Base-by-base conservation (phyloP, 2,888 invertebrate genomes). In the Diaperis boleti region DNA sequence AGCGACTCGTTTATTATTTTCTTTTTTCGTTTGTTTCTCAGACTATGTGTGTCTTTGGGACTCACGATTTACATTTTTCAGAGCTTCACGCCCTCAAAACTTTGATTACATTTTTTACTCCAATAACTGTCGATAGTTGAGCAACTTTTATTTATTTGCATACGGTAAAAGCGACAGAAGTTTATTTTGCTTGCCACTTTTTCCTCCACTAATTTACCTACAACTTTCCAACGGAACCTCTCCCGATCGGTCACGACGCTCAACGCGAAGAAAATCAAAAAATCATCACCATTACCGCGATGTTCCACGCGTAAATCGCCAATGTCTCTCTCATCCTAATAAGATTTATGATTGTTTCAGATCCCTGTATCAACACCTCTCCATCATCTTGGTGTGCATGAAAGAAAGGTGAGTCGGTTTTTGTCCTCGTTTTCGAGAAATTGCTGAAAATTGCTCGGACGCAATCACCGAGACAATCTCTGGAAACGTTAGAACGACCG, bases 381-480 rank as follows among this genome's bases (percentile, higher is more conserved):
- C 33, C 31, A 26, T 42, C 42, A 15, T 42, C 42, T 31, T 17
- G 31, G 42, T 42, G 20, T 42, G 31, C 42, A 55, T 42, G 55
- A 55, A 42, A 55, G 55, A 55, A 47, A 57, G 57, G 57, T 57
- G 37, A 57, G 57, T 57, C 31, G 10, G 11, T 29, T 42, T 55
- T 55, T 42, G 31, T 44, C 18, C 55, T 44, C 42, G 44, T 54
- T 54, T 39, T 39, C 26, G 26, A 52, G 35, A 39, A 52, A 42
- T 57, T 44, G 44, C 56, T 57, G 45, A 45, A 57, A 45, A 45
- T 57, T 57, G 22, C 56, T 55, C 15, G 15, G 52, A 39, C 52
- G 52, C 52, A 52, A 52, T 54, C 42, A 41, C 54, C 42, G 54
- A 54, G 42, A 54, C 54, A 54, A 54, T 54, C 54, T 54, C 42